Evolutionary conservation across 92 coral and sea anemone genomes (phyloP).

Genomic region (Palythoa heliodiscus): DNA sequence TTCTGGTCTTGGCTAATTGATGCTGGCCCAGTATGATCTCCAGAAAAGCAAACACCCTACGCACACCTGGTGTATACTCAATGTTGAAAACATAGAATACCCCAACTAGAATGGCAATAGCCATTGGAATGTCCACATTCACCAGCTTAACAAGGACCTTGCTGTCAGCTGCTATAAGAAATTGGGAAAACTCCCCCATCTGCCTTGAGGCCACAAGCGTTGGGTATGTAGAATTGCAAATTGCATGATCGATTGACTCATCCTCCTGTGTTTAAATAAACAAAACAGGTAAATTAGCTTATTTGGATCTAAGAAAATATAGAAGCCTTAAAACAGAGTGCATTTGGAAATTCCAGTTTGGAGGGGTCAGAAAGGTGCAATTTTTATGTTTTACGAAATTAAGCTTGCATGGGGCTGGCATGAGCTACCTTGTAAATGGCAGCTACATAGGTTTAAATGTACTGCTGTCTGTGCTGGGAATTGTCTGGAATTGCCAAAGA

Average conservation of each 20-base stretch:
- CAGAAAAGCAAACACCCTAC: conserved; percentile 39
- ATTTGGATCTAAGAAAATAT: conserved; percentile 22
- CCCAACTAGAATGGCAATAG: conserved; percentile 35
- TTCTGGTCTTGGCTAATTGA: conserved; percentile 39
- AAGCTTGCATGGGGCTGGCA: conserved; percentile 24
- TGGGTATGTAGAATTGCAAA: conserved; percentile 18
- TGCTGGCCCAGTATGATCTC: conserved; percentile 28
- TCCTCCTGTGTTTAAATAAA: conserved; percentile 39
- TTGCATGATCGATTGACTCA: conserved; percentile 26
- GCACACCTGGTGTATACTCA: conserved; percentile 41
- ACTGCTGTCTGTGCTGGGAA: conserved; percentile 26
- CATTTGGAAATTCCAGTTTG: conserved; percentile 20
- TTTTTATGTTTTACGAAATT: conserved; percentile 22
- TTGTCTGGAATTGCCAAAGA: conserved; percentile 13
- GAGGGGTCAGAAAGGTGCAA: conserved; percentile 27
- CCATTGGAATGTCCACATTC: conserved; percentile 33
- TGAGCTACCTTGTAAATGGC: conserved; percentile 19
- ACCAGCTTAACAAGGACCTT: conserved; percentile 30
- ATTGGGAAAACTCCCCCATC: conserved; percentile 22
- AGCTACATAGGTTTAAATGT: conserved; percentile 18
- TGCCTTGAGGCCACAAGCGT: conserved; percentile 37
- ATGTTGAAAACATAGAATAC: conserved; percentile 37
- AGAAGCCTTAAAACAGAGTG: conserved; percentile 18
- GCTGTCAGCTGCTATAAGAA: conserved; percentile 36
- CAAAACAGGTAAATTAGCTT: conserved; percentile 23